Evolutionary conservation across 2,888 invertebrate species (phyloP).

Genomic region (Brachyptera risi): DNA sequence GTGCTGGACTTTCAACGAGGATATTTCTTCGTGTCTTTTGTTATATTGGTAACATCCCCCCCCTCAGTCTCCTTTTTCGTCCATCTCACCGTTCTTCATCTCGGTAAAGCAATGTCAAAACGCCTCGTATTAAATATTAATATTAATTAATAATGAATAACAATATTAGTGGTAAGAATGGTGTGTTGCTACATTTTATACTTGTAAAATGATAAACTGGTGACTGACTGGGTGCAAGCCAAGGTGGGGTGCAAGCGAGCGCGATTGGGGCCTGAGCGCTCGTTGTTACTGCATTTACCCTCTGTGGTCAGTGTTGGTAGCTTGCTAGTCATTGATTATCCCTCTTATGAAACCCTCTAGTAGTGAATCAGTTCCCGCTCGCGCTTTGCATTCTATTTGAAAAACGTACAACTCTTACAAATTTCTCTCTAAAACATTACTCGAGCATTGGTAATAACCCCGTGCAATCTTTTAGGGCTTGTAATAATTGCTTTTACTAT

Average conservation of each 20-base stretch:
- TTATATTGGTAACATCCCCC: background rate
- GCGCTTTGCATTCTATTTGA: slow-evolving; percentile 19
- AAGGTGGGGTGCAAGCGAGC: slow-evolving; percentile 10
- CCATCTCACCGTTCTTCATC: slow-evolving; percentile 14
- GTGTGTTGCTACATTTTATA: background rate
- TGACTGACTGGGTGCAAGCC: slow-evolving; percentile 11
- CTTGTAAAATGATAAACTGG: background rate
- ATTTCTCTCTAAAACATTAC: slow-evolving; percentile 26
- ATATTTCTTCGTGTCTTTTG: background rate
- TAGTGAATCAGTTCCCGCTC: slow-evolving; percentile 22
- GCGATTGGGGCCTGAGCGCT: slow-evolving; percentile 26
- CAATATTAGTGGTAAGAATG: background rate
- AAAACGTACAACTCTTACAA: slow-evolving; percentile 19
- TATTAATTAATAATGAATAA: slow-evolving; percentile 12
- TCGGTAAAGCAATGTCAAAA: slow-evolving; percentile 41
- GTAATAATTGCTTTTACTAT: slow-evolving; percentile 30
- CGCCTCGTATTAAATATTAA: slow-evolving; percentile 7
- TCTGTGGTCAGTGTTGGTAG: slow-evolving; percentile 28
- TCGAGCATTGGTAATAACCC: slow-evolving; percentile 28
- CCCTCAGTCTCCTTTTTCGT: background rate
- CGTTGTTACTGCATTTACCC: background rate
- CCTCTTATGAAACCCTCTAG: slow-evolving; percentile 19
- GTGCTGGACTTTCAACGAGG: background rate
- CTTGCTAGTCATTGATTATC: slow-evolving; percentile 6
- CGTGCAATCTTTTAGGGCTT: slow-evolving; percentile 26